Percentiles rank a stretch among this genome's conserved stretches.
These are phyloP conservation scores for Styela plicata DNA, from an alignment of 23 tunicate species.

Conservation along the genomic window DNA sequence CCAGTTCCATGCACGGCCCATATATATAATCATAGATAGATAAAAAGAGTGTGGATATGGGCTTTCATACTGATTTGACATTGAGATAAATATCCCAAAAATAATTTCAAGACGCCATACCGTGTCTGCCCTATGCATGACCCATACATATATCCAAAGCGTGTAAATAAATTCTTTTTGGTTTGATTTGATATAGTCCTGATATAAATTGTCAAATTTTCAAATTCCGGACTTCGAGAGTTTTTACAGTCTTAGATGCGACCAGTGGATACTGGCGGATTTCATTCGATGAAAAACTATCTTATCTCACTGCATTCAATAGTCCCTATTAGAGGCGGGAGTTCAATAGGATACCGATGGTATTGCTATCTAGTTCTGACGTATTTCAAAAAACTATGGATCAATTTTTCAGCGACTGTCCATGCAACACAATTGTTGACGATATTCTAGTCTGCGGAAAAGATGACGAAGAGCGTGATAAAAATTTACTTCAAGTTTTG, in stretches of 20 bases:
- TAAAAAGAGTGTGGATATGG: no score
- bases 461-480: constrained; percentile 19
- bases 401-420: neutral
- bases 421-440: neutral
- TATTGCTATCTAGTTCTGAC: neutral
- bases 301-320: neutral
- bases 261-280: neutral
- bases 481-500: constrained; percentile 12
- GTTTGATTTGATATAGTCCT: no score
- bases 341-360: neutral
- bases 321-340: neutral
- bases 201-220: no score
- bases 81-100: no score
- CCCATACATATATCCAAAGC: no score
- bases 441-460: neutral
- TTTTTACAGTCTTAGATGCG: neutral
- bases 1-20: no score
- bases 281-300: neutral
- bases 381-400: neutral
- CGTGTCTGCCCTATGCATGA: no score
- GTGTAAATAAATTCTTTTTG: no score
- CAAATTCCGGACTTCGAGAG: no score
- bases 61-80: no score
- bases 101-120: no score
- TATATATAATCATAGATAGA: no score